Base-by-base conservation (phyloP, 2,797 vertebrate genomes). In the Melanotaenia maccullochi region DNA sequence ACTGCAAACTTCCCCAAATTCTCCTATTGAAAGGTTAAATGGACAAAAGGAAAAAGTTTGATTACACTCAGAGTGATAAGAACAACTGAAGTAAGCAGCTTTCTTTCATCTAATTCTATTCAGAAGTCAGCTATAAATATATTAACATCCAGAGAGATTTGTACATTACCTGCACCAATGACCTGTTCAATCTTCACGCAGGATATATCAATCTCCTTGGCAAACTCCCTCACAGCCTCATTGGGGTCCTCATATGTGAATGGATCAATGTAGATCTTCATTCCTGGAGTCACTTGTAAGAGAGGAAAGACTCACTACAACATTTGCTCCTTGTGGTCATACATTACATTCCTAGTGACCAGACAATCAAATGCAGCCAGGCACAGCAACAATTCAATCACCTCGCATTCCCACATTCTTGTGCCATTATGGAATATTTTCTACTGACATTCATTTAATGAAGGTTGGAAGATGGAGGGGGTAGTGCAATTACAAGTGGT, bases 131-230 rank as follows among this genome's bases (percentile, higher is more conserved):
- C 36, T 58, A 32, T 62, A 33, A 65, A 24, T 7, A 57, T 18
- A 60, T 36, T 63, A 24, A 24, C 77, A 82, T 83, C 76, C 59
- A 67, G 65, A 65, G 42, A 61, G 65, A 73, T 79, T 77, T 79
- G 76, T 84, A 63, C 83, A 93, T 92, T 95, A 99, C 98, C 98
- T 97, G 98, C 98, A 84, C 98, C 98, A 0, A 99, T 99, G 94
- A 99, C 98, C 91, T 99, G 98, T 90, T 99, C 98, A 25, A 99
- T 99, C 95, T 99, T 99, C 92, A 99, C 98, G 81, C 96, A 98
- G 47, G 97, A 99, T 91, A 97, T 98, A 92, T 99, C 98, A 30
- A 99, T 99, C 93, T 99, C 98, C 92, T 99, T 99, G 71, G 98
- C 98, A 79, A 99, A 99, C 90, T 99, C 98, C 85, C 97, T 91